Conservation (phyloP, 1,140 invertebrate genomes). For the Gyrodactylus bullatarudis region DNA sequence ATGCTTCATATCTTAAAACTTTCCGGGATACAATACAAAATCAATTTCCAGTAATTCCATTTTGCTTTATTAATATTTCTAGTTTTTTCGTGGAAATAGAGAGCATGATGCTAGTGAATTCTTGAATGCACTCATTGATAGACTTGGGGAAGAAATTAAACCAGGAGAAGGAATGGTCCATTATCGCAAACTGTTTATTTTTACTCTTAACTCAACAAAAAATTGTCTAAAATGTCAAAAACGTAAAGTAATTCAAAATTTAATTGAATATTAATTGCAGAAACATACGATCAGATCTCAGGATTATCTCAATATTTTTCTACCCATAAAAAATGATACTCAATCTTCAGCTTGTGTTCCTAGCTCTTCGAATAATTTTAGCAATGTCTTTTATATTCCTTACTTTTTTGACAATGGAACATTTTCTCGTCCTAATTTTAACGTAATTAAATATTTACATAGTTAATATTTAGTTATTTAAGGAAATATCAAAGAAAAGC, state of each 20-base stretch:
- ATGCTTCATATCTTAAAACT: not conserved
- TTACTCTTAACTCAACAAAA: not conserved
- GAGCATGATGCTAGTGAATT: not conserved
- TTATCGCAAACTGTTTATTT: not conserved
- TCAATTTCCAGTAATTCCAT: not conserved
- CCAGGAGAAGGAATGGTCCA: not conserved
- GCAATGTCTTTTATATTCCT: too few relatives aligned
- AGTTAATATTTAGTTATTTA: not conserved
- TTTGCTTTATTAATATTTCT: too few relatives aligned
- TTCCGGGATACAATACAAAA: not conserved
- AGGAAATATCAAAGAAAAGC: not conserved
- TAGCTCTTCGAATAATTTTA: too few relatives aligned
- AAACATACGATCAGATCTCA: not conserved
- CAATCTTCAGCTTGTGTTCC: not conserved
- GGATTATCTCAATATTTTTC: not conserved
- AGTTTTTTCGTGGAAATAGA: not conserved
- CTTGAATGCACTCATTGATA: not conserved
- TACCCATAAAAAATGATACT: not conserved
- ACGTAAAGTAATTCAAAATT: not conserved
- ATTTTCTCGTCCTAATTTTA: not conserved
- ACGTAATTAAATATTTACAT: not conserved
- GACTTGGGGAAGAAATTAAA: not conserved
- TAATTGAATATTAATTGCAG: not conserved
- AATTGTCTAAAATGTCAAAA: not conserved
- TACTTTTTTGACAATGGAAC: not conserved